These are phyloP conservation scores for Platichthys stellatus DNA, from an alignment of 2,113 vertebrate genomes.

Conservation along the genomic window DNA sequence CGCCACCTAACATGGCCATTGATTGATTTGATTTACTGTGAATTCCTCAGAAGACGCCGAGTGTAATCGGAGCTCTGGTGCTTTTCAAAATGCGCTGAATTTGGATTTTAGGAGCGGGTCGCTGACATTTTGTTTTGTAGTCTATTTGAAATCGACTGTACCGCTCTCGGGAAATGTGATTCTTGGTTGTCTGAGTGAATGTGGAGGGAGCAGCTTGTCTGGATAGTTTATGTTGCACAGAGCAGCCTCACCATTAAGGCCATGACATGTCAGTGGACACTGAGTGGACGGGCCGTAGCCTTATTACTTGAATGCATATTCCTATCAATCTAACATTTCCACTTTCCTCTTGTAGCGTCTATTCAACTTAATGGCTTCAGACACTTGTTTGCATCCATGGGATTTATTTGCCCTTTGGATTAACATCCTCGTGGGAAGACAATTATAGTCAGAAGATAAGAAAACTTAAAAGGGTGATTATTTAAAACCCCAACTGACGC, in stretches of 20 bases:
- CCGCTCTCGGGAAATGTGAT: conserved; percentile 19
- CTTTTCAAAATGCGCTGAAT: conserved; percentile 9
- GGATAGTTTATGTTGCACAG: conserved; percentile 57
- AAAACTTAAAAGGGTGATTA: conserved; percentile 3
- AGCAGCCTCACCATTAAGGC: conserved; percentile 51
- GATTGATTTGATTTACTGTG: conserved; percentile 31
- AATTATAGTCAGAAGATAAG: conserved; percentile 41
- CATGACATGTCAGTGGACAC: conserved; percentile 62
- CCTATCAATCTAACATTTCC: conserved; percentile 64
- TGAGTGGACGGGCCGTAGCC: conserved; percentile 51
- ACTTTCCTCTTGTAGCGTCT: conserved; percentile 63
- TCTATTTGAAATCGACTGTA: conserved; percentile 30
- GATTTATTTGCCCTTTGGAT: conserved; percentile 63
- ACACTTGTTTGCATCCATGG: conserved; percentile 82
- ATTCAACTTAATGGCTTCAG: conserved; percentile 78
- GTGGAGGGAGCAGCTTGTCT: conserved; percentile 54
- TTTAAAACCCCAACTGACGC: conserved; percentile 12
- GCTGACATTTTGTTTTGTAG: conserved; percentile 44
- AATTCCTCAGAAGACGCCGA: conserved; percentile 50
- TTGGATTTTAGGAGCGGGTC: conserved; percentile 32
- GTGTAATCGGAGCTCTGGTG: conserved; percentile 25
- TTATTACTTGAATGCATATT: conserved; percentile 67
- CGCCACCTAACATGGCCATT: conserved; percentile 52
- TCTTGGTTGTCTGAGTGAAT: conserved; percentile 39
- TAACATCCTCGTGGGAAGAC: conserved; percentile 41